phyloP scores from a whole-genome alignment of 2,797 vertebrate species.

The Neoniphon sammara region DNA sequence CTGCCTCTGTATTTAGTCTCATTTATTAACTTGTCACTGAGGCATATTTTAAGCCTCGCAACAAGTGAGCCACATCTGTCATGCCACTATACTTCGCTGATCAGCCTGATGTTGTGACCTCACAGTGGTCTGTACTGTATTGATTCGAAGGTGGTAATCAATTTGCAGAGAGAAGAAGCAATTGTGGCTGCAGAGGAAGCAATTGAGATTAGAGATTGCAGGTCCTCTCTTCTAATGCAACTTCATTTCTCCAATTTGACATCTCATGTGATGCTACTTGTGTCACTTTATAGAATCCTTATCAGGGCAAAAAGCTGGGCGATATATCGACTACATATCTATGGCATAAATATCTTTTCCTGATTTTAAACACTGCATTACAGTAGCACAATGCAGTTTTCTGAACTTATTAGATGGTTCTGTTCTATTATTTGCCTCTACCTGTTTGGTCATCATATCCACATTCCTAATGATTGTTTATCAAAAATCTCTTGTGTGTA shows the following conservation, averaged over 20 bases:
- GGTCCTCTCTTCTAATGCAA: conserved; percentile 17
- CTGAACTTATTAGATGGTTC: too few species aligned
- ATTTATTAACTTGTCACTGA: neutral
- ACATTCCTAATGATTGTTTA: too few species aligned
- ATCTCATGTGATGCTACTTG: conserved; percentile 1
- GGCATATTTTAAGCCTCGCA: neutral
- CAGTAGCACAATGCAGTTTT: too few species aligned
- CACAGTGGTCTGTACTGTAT: conserved; percentile 17
- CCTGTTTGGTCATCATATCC: too few species aligned
- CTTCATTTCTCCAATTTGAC: conserved; percentile 14
- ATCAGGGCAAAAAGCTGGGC: neutral
- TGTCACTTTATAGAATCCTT: neutral
- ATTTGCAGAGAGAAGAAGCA: conserved; percentile 35
- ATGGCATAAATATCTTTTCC: too few species aligned
- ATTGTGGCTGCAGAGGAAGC: conserved; percentile 34
- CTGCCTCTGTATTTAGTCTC: too few species aligned
- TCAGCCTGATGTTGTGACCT: neutral
- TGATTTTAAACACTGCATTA: too few species aligned
- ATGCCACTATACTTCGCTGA: conserved; percentile 3
- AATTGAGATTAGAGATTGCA: conserved; percentile 8
- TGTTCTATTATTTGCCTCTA: too few species aligned
- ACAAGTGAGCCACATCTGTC: conserved; percentile 4
- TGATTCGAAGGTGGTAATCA: conserved; percentile 39
- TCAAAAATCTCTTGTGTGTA: too few species aligned
- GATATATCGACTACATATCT: too few species aligned